These are phyloP conservation scores for Xenops minutus DNA, from an alignment of 2,797 vertebrate species.

Conservation along the genomic window DNA sequence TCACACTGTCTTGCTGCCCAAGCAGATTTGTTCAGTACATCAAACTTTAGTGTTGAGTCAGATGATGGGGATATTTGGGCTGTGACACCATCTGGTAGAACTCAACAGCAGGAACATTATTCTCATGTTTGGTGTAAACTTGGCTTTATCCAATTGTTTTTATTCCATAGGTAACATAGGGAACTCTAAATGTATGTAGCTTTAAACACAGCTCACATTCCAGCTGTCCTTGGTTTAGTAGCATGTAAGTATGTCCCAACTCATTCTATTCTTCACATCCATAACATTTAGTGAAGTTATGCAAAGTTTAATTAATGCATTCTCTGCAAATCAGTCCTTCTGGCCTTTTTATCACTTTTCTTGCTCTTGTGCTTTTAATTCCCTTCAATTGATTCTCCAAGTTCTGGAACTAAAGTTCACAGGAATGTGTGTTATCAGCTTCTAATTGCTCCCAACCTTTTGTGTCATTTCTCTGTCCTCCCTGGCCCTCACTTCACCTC, in stretches of 20 bases:
- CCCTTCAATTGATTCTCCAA: not conserved
- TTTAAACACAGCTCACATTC: not conserved
- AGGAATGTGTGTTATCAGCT: not conserved
- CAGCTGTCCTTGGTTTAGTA: not conserved
- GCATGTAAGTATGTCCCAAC: not conserved
- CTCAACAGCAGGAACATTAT: not conserved
- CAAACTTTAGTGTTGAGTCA: not conserved
- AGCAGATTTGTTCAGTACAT: not conserved
- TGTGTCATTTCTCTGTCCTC: slow-evolving; percentile 44
- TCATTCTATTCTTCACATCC: not conserved
- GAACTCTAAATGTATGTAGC: not conserved
- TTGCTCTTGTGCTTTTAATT: slow-evolving; percentile 27
- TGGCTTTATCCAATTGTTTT: not conserved
- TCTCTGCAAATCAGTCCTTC: not conserved
- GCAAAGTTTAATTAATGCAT: slow-evolving; percentile 6
- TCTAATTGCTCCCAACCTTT: slow-evolving; percentile 20
- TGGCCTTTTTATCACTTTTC: slow-evolving; percentile 14
- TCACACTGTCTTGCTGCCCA: slow-evolving; percentile 9
- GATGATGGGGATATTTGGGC: not conserved
- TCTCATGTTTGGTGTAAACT: not conserved
- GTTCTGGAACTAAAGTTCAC: not conserved
- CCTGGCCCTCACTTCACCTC: slow-evolving; percentile 6
- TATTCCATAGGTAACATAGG: not conserved
- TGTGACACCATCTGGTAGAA: not conserved
- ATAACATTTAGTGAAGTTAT: not conserved